Conservation (phyloP, 2,113 vertebrate genomes). For the Sturnira hondurensis region DNA sequence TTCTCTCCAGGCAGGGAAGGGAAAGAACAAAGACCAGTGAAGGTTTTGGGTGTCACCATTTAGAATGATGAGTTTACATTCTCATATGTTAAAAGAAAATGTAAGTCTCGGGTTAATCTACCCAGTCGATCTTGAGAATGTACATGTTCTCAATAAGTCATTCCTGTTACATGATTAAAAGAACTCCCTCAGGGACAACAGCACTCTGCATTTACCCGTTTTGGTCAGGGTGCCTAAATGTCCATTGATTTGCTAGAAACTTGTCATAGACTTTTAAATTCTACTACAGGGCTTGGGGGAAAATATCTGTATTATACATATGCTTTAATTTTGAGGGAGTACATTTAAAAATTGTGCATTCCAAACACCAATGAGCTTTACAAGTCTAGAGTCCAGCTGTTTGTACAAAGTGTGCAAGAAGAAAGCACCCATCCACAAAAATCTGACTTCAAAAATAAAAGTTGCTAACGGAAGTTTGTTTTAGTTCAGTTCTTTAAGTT, state of each 20-base stretch:
- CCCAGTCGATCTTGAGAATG: conserved; percentile 50
- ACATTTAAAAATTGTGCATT: conserved; percentile 38
- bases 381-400: not conserved
- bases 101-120: conserved; percentile 7
- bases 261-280: conserved; percentile 33
- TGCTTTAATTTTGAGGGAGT: not conserved
- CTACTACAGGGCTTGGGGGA: not conserved
- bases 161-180: conserved; percentile 8
- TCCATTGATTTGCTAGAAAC: conserved; percentile 61
- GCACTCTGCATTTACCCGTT: conserved; percentile 48
- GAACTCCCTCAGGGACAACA: not conserved
- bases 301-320: no score
- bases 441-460: not conserved
- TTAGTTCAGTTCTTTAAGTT: not conserved
- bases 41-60: not conserved
- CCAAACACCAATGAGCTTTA: not conserved
- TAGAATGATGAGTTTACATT: conserved; percentile 27
- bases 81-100: not conserved
- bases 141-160: conserved; percentile 29
- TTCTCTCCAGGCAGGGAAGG: not conserved
- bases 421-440: not conserved
- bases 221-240: conserved; percentile 44
- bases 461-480: not conserved
- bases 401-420: not conserved
- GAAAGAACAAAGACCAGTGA: not conserved